Percentiles rank a stretch among this genome's conserved stretches.
These are phyloP conservation scores for Batillaria attramentaria DNA, from an alignment of 1,140 invertebrate species.

Conservation along the genomic window DNA sequence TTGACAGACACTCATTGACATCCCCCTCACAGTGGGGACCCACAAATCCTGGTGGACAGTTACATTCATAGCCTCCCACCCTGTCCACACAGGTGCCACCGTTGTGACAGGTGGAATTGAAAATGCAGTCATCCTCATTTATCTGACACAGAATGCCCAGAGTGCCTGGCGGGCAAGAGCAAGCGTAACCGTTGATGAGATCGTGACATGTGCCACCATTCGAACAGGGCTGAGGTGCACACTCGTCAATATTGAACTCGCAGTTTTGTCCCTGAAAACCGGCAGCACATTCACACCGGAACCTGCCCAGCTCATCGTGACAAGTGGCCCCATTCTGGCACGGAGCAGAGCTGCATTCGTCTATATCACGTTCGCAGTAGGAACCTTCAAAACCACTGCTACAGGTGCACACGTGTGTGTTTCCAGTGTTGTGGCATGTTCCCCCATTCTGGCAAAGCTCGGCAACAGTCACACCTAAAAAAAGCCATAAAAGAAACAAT, in stretches of 20 bases:
- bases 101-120: conserved; percentile 77
- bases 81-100: conserved; percentile 76
- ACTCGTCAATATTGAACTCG: conserved; percentile 83
- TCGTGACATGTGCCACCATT: conserved; percentile 86
- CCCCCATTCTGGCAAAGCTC: conserved; percentile 91
- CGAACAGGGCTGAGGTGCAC: conserved; percentile 84
- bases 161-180: conserved; percentile 80
- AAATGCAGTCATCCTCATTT: conserved; percentile 71
- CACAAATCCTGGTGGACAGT: conserved; percentile 91
- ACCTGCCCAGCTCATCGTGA: conserved; percentile 92
- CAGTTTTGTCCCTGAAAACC: conserved; percentile 76
- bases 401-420: conserved; percentile 61
- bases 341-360: conserved; percentile 87
- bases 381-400: conserved; percentile 77
- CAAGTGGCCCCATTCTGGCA: conserved; percentile 96
- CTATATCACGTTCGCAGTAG: conserved; percentile 93
- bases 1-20: conserved; percentile 90
- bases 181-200: conserved; percentile 76
- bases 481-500: conserved; percentile 20
- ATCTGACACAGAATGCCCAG: conserved; percentile 76
- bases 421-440: conserved; percentile 84
- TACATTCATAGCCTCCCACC: conserved; percentile 82
- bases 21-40: conserved; percentile 93
- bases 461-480: conserved; percentile 70
- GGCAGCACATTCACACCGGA: conserved; percentile 79